A percentile compares a stretch with the other conserved stretches of the same genome.
Evolutionary conservation across 2,888 invertebrate genomes (phyloP).

Genomic region (Limnephilus lunatus): DNA sequence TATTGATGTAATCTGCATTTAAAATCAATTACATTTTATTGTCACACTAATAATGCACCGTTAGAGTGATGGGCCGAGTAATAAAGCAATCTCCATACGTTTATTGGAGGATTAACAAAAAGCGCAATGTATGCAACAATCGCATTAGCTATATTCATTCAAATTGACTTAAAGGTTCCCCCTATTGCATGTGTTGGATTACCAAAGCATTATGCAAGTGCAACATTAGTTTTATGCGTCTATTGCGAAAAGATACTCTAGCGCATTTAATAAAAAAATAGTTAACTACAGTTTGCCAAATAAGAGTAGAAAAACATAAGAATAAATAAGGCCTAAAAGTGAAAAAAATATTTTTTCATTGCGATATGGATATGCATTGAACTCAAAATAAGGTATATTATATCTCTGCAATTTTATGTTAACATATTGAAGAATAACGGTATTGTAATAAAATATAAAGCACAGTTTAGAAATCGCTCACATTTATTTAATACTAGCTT

Average conservation of each 20-base stretch:
- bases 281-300: no score
- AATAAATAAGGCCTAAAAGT: no score
- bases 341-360: no score
- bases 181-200: slow-evolving; percentile 66
- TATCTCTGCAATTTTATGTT: no score
- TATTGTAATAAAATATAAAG: no score
- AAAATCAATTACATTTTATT: slow-evolving; percentile 58
- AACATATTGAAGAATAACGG: no score
- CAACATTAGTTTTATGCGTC: not conserved
- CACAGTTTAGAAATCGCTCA: no score
- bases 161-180: slow-evolving; percentile 77
- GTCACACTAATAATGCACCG: slow-evolving; percentile 16
- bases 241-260: not conserved
- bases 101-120: slow-evolving; percentile 50
- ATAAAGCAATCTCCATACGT: slow-evolving; percentile 50
- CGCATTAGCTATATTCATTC: slow-evolving; percentile 70
- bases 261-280: not conserved
- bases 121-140: slow-evolving; percentile 61
- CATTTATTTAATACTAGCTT: no score
- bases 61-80: slow-evolving; percentile 34
- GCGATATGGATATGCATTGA: no score
- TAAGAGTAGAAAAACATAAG: no score
- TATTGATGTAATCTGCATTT: slow-evolving; percentile 53
- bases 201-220: slow-evolving; percentile 59
- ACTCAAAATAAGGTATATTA: no score